Conservation (phyloP, 2,113 vertebrate genomes). For the Clinocottus analis region DNA sequence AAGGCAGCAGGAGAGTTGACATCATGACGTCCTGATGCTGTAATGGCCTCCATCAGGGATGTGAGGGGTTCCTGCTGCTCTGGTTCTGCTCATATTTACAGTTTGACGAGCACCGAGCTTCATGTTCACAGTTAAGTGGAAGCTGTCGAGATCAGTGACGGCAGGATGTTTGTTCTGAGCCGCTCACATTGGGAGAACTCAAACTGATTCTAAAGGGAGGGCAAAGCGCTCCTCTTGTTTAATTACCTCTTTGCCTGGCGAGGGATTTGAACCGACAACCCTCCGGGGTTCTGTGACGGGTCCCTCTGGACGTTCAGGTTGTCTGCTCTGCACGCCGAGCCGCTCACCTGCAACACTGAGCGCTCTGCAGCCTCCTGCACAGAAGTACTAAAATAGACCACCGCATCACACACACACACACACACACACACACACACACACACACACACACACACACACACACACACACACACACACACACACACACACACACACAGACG, state of each 20-base stretch:
- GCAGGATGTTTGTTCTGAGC: not conserved
- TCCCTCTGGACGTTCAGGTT: constrained; percentile 33
- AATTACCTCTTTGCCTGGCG: constrained; percentile 32
- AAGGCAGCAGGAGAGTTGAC: no score
- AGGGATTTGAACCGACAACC: constrained; percentile 45
- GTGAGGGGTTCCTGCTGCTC: not conserved
- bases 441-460: not conserved
- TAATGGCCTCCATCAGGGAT: not conserved
- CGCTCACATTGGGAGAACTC: constrained; percentile 6
- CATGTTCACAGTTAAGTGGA: not conserved
- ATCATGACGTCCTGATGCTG: no score
- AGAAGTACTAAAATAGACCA: constrained; percentile 72
- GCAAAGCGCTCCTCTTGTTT: constrained; percentile 18
- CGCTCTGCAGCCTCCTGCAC: constrained; percentile 49
- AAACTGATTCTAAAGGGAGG: no score
- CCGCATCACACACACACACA: not conserved
- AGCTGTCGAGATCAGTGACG: not conserved
- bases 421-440: not conserved
- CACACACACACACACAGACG: not conserved
- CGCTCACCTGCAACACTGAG: constrained; percentile 53
- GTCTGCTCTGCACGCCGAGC: constrained; percentile 32
- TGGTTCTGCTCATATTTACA: not conserved
- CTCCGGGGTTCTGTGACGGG: not conserved
- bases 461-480: not conserved
- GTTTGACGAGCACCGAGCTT: not conserved